These are phyloP conservation scores for Cynopterus brachyotis DNA, from an alignment of 2,113 vertebrate genomes.

Conservation along the genomic window DNA sequence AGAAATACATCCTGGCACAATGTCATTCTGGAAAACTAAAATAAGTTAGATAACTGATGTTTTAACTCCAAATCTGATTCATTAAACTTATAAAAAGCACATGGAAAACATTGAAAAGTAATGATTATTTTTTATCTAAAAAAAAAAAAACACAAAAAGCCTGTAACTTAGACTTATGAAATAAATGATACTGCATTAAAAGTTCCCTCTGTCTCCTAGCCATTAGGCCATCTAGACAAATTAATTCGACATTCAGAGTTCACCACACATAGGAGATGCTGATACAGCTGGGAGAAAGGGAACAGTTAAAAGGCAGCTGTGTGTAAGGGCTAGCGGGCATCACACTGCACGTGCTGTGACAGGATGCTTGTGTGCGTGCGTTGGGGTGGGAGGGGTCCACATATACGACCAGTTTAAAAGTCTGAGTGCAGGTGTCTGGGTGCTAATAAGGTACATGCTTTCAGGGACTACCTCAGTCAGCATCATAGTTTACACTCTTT, in stretches of 20 bases:
- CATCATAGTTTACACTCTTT: background rate
- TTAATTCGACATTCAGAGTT: background rate
- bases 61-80: background rate
- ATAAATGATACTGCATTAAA: background rate
- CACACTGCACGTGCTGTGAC: too few species aligned
- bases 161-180: background rate
- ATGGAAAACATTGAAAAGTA: background rate
- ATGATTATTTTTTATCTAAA: background rate
- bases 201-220: background rate
- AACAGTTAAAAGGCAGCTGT: background rate
- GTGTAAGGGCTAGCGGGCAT: background rate
- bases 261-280: background rate
- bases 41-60: background rate
- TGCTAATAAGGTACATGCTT: background rate
- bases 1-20: background rate
- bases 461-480: background rate
- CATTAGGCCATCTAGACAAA: background rate
- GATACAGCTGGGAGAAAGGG: background rate
- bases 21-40: background rate
- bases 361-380: background rate
- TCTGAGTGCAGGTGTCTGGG: background rate
- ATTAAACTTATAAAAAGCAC: background rate
- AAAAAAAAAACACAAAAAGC: background rate
- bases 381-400: fast-evolving
- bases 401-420: background rate